These are phyloP conservation scores for Sisyra terminalis DNA, from an alignment of 2,888 invertebrate species.

Conservation along the genomic window DNA sequence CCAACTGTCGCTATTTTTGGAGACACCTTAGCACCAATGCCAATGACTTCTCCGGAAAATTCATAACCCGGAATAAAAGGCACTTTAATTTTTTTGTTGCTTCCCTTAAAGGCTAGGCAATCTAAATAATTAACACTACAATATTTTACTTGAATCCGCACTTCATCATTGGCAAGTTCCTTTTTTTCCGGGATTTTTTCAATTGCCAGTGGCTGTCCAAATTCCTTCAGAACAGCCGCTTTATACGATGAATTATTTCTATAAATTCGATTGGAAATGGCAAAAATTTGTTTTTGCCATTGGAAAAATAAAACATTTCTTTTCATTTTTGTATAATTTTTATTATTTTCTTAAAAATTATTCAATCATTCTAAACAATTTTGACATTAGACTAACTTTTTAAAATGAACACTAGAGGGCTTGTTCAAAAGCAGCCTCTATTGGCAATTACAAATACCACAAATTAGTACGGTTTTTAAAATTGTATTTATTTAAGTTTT, in stretches of 20 bases:
- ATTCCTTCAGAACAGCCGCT: slow-evolving; percentile 34
- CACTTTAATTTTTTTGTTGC: slow-evolving; percentile 26
- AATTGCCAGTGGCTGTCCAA: slow-evolving; percentile 30
- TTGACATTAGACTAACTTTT: no score
- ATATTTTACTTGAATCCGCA: slow-evolving; percentile 42
- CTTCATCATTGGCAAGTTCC: slow-evolving; percentile 32
- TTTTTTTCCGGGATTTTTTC: slow-evolving; percentile 25
- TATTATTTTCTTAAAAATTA: no score
- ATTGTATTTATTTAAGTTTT: no score
- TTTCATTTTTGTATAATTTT: no score
- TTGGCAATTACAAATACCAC: no score
- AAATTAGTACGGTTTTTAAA: no score
- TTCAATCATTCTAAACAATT: no score
- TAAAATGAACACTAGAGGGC: no score
- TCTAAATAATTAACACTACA: slow-evolving; percentile 50
- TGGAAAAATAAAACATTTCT: no score
- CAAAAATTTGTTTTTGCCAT: no score
- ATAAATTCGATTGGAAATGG: not conserved
- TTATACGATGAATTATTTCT: slow-evolving; percentile 18
- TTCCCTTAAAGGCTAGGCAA: slow-evolving; percentile 27
- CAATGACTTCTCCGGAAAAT: slow-evolving; percentile 39
- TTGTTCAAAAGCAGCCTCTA: no score
- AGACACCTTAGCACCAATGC: slow-evolving; percentile 32
- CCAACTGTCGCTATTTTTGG: slow-evolving; percentile 30
- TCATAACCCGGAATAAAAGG: slow-evolving; percentile 51